phyloP scores from a whole-genome alignment of 1,140 invertebrate genomes.

The Trigoniulus corallinus region DNA sequence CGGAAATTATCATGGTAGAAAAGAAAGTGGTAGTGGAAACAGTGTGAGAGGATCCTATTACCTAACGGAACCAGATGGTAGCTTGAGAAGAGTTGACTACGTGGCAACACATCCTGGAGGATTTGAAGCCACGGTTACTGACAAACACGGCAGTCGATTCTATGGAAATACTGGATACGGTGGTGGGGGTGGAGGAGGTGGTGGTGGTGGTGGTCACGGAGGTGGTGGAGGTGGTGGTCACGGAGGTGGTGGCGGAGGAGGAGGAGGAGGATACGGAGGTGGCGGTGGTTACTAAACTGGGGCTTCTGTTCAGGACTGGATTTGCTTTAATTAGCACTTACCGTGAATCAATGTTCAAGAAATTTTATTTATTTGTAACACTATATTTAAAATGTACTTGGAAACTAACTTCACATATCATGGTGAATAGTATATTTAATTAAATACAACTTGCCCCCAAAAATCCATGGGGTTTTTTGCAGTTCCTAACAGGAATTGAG shows the following conservation, averaged over 20 bases:
- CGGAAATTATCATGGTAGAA: not conserved
- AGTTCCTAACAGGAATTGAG: no score
- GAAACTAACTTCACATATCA: no score
- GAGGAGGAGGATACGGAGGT: conserved; percentile 7
- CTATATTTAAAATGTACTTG: no score
- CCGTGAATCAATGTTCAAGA: no score
- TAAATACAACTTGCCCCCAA: no score
- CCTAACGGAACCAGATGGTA: conserved; percentile 6
- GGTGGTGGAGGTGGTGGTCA: conserved; percentile 23
- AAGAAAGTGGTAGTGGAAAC: not conserved
- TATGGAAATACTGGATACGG: not conserved
- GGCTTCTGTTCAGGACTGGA: no score
- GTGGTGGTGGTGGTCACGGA: conserved; percentile 10
- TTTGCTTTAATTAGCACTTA: no score
- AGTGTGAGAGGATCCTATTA: conserved; percentile 1
- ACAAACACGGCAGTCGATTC: not conserved
- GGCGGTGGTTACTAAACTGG: not conserved
- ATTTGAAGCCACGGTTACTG: conserved; percentile 4
- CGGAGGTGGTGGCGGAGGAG: conserved; percentile 21
- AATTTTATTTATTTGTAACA: no score
- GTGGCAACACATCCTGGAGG: not conserved
- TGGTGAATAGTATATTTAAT: no score
- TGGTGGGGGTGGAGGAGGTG: conserved; percentile 10
- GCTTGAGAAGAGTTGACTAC: conserved; percentile 4
- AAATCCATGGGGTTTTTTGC: no score